Evolutionary conservation across 2,888 invertebrate genomes (phyloP).

Genomic region (Ichneumoninae sp.): DNA sequence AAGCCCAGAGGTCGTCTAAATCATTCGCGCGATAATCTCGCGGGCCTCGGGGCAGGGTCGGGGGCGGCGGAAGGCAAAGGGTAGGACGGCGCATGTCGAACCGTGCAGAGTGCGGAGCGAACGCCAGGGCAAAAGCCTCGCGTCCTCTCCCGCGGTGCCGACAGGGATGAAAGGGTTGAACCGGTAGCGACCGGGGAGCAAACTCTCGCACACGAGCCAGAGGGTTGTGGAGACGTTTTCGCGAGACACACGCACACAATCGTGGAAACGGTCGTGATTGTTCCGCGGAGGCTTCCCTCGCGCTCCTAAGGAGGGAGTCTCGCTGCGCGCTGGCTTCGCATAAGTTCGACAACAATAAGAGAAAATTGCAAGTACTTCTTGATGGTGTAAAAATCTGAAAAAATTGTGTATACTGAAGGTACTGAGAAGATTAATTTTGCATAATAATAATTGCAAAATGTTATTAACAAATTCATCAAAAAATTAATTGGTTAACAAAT

Average conservation of each 20-base stretch:
- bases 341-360: no score
- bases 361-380: no score
- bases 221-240: conserved; percentile 3
- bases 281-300: conserved; percentile 74
- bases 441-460: no score
- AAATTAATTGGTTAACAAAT: no score
- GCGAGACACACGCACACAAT: conserved; percentile 65
- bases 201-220: conserved; percentile 24
- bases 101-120: conserved; percentile 4
- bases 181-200: conserved; percentile 21
- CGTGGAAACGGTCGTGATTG: conserved; percentile 77
- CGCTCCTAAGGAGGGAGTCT: no score
- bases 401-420: no score
- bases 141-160: conserved; percentile 15
- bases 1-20: conserved; percentile 69
- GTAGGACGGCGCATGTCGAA: conserved; percentile 46
- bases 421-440: no score
- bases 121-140: conserved; percentile 35
- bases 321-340: no score
- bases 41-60: conserved; percentile 46
- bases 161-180: conserved; percentile 71
- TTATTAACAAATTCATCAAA: no score
- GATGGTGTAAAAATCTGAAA: no score
- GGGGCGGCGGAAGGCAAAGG: conserved; percentile 53
- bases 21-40: conserved; percentile 73